Percentiles rank a stretch among this genome's conserved stretches.
Conservation (phyloP, 2,888 invertebrate species). For the Cryptosula pallasiana region DNA sequence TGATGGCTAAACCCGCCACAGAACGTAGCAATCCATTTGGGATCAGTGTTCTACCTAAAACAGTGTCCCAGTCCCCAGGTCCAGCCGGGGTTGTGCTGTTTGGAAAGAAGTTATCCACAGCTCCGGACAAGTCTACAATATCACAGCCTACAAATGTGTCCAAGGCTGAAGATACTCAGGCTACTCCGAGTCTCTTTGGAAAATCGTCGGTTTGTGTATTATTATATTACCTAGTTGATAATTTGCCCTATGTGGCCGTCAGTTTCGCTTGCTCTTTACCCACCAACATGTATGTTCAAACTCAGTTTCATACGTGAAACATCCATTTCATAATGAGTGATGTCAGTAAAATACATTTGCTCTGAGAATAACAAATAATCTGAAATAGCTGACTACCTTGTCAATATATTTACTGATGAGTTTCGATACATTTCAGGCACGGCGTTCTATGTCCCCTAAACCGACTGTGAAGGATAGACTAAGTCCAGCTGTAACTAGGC, state of each 20-base stretch:
- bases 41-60: no score
- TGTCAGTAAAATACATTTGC: no score
- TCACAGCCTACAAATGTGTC: not conserved
- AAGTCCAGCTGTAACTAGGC: not conserved
- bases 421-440: slow-evolving; percentile 1
- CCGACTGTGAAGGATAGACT: not conserved
- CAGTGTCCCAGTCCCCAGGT: not conserved
- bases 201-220: not conserved
- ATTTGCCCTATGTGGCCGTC: no score
- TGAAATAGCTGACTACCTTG: no score
- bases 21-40: no score
- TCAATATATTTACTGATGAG: no score
- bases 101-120: not conserved
- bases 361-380: no score
- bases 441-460: not conserved
- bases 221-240: no score
- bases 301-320: no score
- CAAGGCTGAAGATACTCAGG: not conserved
- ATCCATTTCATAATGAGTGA: no score
- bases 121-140: not conserved
- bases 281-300: no score
- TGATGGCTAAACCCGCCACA: not conserved
- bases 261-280: no score
- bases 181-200: not conserved
- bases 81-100: not conserved